Base-by-base conservation (phyloP, 2,113 vertebrate genomes). In the Psettodes erumei region DNA sequence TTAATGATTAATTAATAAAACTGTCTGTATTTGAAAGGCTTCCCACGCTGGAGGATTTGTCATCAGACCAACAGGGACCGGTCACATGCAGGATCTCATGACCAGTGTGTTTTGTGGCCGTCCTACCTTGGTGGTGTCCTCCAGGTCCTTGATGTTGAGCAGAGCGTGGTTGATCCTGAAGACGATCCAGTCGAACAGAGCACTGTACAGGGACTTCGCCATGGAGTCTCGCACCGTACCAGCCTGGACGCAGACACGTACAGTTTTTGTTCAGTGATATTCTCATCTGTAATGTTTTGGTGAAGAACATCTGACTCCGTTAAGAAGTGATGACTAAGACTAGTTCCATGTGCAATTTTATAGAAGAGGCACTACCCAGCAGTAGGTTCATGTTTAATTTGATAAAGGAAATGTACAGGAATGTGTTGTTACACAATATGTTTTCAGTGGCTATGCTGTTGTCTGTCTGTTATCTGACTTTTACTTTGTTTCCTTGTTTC, bases 161-260 rank as follows among this genome's bases (percentile, higher is more conserved):
- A 99, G 95, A 0, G 98, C 97, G 0, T 99, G 98, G 92, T 99
- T 99, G 92, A 99, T 99, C 78, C 98, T 94, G 94, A 99, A 99
- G 86, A 99, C 98, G 5, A 99, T 99, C 98, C 98, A 99, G 92
- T 99, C 98, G 21, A 99, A 99, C 54, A 99, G 94, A 64, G 98
- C 96, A 0, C 96, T 96, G 92, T 99, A 99, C 60, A 99, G 82
- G 0, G 98, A 99, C 83, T 99, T 99, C 0, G 98, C 95, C 97
- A 99, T 98, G 37, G 98, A 99, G 91, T 99, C 97, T 27, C 98
- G 92, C 60, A 99, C 98, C 0, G 97, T 99, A 53, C 96, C 93
- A 15, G 98, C 98, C 97, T 99, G 89, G 3, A 87, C 16, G 21
- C 1, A 63, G 32, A 81, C 16, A 55, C 12, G 30, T 0, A 56